Percentiles rank a stretch among this genome's conserved stretches.
phyloP scores from a whole-genome alignment of 2,888 invertebrate species.

The Linyphia triangularis region DNA sequence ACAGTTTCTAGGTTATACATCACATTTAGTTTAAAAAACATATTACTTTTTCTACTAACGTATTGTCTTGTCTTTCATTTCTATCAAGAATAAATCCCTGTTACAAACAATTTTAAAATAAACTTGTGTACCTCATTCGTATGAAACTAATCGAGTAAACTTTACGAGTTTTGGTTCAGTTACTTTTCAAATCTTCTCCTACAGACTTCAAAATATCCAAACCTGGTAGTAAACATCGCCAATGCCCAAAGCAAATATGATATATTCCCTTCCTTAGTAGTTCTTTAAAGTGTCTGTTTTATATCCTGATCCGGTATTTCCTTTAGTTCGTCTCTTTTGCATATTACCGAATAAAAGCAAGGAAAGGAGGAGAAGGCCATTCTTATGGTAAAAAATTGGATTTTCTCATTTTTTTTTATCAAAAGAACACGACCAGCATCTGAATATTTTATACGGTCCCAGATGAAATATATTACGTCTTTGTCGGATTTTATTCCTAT shows the following conservation, averaged over 20 bases:
- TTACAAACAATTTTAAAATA: too few relatives aligned
- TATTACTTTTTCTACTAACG: too few relatives aligned
- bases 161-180: neutral
- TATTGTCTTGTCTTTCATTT: too few relatives aligned
- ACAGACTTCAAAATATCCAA: neutral
- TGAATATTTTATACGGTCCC: slow-evolving; percentile 62
- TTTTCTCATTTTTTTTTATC: slow-evolving; percentile 19
- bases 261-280: neutral
- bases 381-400: slow-evolving; percentile 38
- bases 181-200: neutral
- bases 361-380: neutral
- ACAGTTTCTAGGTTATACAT: too few relatives aligned
- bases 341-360: slow-evolving; percentile 34
- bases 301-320: slow-evolving; percentile 20
- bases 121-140: neutral
- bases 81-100: too few relatives aligned
- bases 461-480: slow-evolving; percentile 53
- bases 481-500: slow-evolving; percentile 52
- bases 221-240: neutral
- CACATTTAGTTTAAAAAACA: too few relatives aligned
- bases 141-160: neutral
- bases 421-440: slow-evolving; percentile 22
- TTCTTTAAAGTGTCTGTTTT: slow-evolving; percentile 5
- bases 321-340: slow-evolving; percentile 36
- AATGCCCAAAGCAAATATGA: neutral